A percentile compares a stretch with the other conserved stretches of the same genome.
Evolutionary conservation across 2,888 invertebrate species (phyloP).

Genomic region (Poecilobothrus nobilitatus): DNA sequence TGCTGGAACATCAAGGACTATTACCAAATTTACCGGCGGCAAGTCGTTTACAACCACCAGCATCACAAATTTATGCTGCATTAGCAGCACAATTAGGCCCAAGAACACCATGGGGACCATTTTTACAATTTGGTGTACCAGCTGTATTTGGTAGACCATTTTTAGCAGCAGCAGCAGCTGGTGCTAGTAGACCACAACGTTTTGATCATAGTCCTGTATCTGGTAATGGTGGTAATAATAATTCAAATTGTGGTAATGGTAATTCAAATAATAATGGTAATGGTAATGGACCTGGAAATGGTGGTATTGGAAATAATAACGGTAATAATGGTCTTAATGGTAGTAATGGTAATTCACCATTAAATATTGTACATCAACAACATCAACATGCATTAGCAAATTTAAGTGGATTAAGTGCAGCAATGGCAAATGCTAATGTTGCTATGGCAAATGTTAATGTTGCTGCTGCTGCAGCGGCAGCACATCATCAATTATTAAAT

Average conservation of each 20-base stretch:
- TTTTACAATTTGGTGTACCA: conserved; percentile 47
- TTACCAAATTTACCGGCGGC: conserved; percentile 32
- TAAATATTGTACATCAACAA: conserved; percentile 36
- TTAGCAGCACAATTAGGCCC: conserved; percentile 50
- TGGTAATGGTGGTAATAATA: conserved; percentile 17
- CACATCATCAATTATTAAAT: conserved; percentile 28
- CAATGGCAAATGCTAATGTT: conserved; percentile 36
- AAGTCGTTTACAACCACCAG: conserved; percentile 61
- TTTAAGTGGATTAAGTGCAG: conserved; percentile 26
- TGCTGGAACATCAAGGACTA: conserved; percentile 47
- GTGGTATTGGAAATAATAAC: conserved; percentile 20
- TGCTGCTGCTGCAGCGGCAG: conserved; percentile 35
- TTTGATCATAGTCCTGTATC: conserved; percentile 29
- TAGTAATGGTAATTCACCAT: conserved; percentile 19
- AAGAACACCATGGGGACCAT: conserved; percentile 52
- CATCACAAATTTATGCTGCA: conserved; percentile 61
- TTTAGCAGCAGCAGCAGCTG: conserved; percentile 23
- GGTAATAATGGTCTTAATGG: conserved; percentile 16
- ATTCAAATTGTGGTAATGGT: conserved; percentile 17
- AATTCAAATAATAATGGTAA: conserved; percentile 19
- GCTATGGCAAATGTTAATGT: conserved; percentile 27
- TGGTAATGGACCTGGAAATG: conserved; percentile 29
- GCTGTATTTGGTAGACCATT: conserved; percentile 41
- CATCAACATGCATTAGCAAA: conserved; percentile 28
- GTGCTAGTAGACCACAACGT: no score